These are phyloP conservation scores for Asarcornis scutulata DNA, from an alignment of 2,113 vertebrate genomes.

Conservation along the genomic window DNA sequence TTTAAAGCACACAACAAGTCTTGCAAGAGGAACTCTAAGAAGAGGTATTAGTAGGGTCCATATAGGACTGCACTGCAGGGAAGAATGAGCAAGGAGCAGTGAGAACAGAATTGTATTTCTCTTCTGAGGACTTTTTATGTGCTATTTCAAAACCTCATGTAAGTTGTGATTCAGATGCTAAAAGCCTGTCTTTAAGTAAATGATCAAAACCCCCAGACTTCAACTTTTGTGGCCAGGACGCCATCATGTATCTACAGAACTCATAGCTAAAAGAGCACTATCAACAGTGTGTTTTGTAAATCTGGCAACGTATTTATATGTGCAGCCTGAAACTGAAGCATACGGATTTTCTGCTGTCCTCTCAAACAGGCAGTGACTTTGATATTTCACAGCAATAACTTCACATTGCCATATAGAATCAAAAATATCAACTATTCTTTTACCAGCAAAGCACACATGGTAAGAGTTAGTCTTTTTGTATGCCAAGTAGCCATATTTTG, in stretches of 20 bases:
- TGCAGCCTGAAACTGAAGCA: not conserved
- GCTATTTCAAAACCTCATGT: not conserved
- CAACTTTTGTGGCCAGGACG: not conserved
- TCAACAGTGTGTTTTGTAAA: not conserved
- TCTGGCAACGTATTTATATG: not conserved
- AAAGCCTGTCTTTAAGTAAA: not conserved
- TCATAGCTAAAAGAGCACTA: not conserved
- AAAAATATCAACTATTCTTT: not conserved
- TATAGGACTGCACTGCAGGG: not conserved
- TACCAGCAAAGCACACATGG: not conserved
- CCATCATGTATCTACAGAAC: not conserved
- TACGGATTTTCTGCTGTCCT: not conserved
- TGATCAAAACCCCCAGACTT: not conserved
- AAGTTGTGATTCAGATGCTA: not conserved
- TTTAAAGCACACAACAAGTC: not conserved
- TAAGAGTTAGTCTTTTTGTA: not conserved
- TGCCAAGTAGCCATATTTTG: not conserved
- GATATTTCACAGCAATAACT: not conserved
- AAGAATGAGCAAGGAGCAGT: not conserved
- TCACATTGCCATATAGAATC: not conserved
- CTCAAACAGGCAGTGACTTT: not conserved
- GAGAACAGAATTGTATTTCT: not conserved
- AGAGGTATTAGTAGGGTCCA: not conserved
- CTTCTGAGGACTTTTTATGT: not conserved
- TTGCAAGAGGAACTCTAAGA: not conserved